Percentiles rank a stretch among this genome's conserved stretches.
These are phyloP conservation scores for Dendroctonus ponderosae DNA, from an alignment of 1,140 invertebrate genomes.

Conservation along the genomic window DNA sequence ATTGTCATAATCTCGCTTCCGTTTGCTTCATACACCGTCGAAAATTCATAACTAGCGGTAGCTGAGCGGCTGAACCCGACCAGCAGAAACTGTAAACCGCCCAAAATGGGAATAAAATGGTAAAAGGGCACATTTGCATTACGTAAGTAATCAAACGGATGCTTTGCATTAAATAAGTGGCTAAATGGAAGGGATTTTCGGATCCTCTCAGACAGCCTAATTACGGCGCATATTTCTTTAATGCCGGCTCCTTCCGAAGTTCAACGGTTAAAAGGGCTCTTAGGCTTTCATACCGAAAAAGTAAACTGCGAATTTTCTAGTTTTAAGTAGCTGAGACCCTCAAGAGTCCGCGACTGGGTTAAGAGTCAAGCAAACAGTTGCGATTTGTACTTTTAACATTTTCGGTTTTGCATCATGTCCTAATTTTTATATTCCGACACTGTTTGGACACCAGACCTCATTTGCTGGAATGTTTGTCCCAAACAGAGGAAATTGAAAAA, in stretches of 20 bases:
- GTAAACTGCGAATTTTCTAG: slow-evolving; percentile 17
- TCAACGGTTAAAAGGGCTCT: slow-evolving; percentile 17
- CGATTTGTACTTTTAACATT: no score
- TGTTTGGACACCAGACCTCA: no score
- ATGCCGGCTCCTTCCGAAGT: slow-evolving; percentile 19
- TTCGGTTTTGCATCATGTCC: no score
- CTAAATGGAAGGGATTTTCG: slow-evolving; percentile 20
- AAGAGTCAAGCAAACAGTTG: no score
- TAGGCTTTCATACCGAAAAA: slow-evolving; percentile 7
- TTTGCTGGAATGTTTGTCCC: no score
- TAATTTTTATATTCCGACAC: no score
- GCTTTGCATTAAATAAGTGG: slow-evolving; percentile 37
- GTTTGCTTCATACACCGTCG: no score
- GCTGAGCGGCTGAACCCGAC: slow-evolving; percentile 37
- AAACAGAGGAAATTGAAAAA: no score
- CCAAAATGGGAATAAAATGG: slow-evolving; percentile 46
- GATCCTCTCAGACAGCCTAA: slow-evolving; percentile 26
- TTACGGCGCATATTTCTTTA: slow-evolving; percentile 27
- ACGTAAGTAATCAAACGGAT: slow-evolving; percentile 39
- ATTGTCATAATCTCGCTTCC: no score
- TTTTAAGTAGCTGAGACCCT: slow-evolving; percentile 4
- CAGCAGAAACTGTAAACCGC: slow-evolving; percentile 44
- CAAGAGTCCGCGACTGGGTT: no score
- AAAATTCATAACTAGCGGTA: slow-evolving; percentile 17
- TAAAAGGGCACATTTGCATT: slow-evolving; percentile 42